These are phyloP conservation scores for Cebus imitator DNA, from an alignment of 2,113 vertebrate species.

Conservation along the genomic window DNA sequence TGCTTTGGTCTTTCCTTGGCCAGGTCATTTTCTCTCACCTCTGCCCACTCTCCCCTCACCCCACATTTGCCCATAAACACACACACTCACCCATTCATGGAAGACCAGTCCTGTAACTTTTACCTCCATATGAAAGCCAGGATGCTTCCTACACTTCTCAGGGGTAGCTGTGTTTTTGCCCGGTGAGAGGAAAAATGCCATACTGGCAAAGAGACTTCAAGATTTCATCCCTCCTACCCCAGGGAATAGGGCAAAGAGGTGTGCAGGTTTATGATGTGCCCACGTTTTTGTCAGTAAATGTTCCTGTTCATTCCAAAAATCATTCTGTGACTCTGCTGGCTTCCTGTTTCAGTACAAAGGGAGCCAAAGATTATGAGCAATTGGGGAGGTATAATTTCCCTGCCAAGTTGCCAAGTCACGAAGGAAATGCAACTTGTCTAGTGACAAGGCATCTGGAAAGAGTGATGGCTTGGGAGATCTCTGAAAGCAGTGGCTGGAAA, in stretches of 20 bases:
- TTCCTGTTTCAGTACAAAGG: neutral
- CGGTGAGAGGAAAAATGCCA: neutral
- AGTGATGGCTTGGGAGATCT: neutral
- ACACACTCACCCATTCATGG: neutral
- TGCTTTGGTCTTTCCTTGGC: neutral
- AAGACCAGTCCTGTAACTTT: neutral
- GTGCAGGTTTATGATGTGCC: neutral
- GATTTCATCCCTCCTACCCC: neutral
- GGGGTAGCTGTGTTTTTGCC: neutral
- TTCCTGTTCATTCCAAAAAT: neutral
- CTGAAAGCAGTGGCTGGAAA: neutral
- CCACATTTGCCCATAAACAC: neutral
- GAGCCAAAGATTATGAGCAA: slow-evolving; percentile 19
- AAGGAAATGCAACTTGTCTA: slow-evolving; percentile 40
- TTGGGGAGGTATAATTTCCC: neutral
- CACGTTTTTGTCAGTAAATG: neutral
- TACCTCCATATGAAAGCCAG: neutral
- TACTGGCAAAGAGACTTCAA: neutral
- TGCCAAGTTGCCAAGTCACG: slow-evolving; percentile 14
- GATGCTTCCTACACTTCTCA: too few relatives aligned
- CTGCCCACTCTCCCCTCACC: neutral
- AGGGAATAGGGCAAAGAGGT: neutral
- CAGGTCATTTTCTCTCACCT: neutral
- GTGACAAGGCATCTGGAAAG: neutral
- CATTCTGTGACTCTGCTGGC: neutral